A percentile compares a stretch with the other conserved stretches of the same genome.
Evolutionary conservation across 1,140 invertebrate species (phyloP).

Genomic region (Chironomus striatipennis): DNA sequence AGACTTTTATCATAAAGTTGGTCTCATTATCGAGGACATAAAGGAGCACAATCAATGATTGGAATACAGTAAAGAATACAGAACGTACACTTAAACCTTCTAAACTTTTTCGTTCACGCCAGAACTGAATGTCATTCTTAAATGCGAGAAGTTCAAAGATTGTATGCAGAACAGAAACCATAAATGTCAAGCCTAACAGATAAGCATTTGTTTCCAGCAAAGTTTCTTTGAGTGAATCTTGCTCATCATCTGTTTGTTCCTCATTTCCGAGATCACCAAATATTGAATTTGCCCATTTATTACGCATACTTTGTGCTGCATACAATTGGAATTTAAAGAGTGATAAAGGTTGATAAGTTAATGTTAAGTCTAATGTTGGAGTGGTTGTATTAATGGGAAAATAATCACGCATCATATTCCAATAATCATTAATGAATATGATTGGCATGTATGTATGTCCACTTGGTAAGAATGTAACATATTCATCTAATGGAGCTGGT

Average conservation of each 20-base stretch:
- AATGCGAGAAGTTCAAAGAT: conserved; percentile 98
- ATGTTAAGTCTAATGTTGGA: conserved; percentile 55
- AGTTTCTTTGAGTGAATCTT: conserved; percentile 95
- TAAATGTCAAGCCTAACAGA: conserved; percentile 82
- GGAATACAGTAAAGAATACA: conserved; percentile 99
- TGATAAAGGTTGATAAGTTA: conserved; percentile 91
- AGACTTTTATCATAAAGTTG: conserved; percentile 89
- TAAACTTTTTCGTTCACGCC: conserved; percentile 94
- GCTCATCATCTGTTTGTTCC: conserved; percentile 79
- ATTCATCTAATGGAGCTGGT: conserved; percentile 87
- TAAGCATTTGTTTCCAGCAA: conserved; percentile 96
- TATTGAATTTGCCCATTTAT: conserved; percentile 54
- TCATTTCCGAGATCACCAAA: conserved; percentile 36
- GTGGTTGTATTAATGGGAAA: conserved; percentile 83
- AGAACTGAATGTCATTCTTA: conserved; percentile 99
- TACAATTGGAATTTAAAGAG: conserved; percentile 98
- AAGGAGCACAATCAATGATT: conserved; percentile 86
- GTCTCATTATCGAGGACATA: conserved; percentile 99
- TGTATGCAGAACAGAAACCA: conserved; percentile 91
- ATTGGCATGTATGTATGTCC: conserved; percentile 86
- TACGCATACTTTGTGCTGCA: conserved; percentile 85
- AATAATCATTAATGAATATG: conserved; percentile 95
- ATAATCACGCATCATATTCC: conserved; percentile 97
- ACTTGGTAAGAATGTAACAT: conserved; percentile 78
- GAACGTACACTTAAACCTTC: conserved; percentile 96